Conservation (phyloP, 1,140 invertebrate species). For the Ceratina japonica region DNA sequence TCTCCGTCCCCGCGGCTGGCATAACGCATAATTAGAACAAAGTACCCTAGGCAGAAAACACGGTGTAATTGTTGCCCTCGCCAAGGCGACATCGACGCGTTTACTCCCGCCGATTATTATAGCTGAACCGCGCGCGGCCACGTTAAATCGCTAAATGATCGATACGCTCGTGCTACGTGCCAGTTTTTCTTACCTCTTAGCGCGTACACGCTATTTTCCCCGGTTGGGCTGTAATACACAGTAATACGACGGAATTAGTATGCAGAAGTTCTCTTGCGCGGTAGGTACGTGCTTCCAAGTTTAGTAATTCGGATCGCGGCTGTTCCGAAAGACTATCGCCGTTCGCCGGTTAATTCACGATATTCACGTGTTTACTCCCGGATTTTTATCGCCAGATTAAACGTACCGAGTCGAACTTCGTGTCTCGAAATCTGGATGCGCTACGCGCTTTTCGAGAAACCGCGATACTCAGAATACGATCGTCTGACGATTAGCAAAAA, state of each 20-base stretch:
- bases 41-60: neutral
- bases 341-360: no score
- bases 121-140: neutral
- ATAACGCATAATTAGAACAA: constrained; percentile 45
- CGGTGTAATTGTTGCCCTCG: constrained; percentile 32
- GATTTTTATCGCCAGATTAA: no score
- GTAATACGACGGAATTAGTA: constrained; percentile 13
- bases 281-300: neutral
- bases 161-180: neutral
- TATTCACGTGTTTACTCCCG: no score
- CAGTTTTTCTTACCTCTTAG: neutral
- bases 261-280: neutral
- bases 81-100: constrained; percentile 11
- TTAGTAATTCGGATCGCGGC: neutral
- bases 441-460: no score
- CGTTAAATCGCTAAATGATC: constrained; percentile 15
- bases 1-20: neutral
- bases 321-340: no score
- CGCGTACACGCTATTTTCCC: constrained; percentile 3
- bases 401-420: no score
- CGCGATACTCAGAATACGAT: no score
- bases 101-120: constrained; percentile 23
- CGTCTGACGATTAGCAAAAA: no score
- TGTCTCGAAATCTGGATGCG: no score
- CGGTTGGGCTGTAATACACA: neutral